A percentile compares a stretch with the other conserved stretches of the same genome.
These are phyloP conservation scores for Nettapus auritus DNA, from an alignment of 2,113 vertebrate species.

Conservation along the genomic window DNA sequence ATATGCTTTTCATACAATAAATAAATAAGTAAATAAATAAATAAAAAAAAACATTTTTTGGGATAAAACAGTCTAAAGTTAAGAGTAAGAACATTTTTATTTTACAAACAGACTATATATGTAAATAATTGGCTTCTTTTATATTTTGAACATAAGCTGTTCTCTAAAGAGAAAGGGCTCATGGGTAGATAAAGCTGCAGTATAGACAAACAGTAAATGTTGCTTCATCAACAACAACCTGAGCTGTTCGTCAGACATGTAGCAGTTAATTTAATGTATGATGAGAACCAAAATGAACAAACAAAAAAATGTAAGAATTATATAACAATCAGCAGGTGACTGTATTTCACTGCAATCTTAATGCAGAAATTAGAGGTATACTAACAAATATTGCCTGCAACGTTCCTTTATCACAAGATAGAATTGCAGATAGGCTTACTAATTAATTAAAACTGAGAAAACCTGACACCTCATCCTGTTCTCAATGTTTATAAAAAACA, in stretches of 20 bases:
- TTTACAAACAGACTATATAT: background rate
- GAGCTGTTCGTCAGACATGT: background rate
- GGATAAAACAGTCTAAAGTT: background rate
- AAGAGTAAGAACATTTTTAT: background rate
- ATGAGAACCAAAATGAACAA: background rate
- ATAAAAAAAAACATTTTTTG: background rate
- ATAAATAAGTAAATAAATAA: background rate
- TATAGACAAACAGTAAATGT: background rate
- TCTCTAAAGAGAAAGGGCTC: background rate
- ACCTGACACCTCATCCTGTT: fast-evolving
- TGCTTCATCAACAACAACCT: background rate
- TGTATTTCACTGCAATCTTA: background rate
- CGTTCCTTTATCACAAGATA: background rate
- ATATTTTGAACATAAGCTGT: background rate
- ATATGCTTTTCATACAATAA: background rate
- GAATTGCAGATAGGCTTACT: background rate
- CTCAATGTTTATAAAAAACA: background rate
- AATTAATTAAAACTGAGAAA: background rate
- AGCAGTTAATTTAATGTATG: background rate
- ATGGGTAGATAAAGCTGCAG: background rate
- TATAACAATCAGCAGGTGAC: background rate
- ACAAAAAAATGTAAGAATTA: background rate
- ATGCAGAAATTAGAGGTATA: background rate
- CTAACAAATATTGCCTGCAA: background rate
- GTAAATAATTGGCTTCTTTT: background rate